Evolutionary conservation across 1,140 invertebrate genomes (phyloP).

Genomic region (Penaeus vannamei): DNA sequence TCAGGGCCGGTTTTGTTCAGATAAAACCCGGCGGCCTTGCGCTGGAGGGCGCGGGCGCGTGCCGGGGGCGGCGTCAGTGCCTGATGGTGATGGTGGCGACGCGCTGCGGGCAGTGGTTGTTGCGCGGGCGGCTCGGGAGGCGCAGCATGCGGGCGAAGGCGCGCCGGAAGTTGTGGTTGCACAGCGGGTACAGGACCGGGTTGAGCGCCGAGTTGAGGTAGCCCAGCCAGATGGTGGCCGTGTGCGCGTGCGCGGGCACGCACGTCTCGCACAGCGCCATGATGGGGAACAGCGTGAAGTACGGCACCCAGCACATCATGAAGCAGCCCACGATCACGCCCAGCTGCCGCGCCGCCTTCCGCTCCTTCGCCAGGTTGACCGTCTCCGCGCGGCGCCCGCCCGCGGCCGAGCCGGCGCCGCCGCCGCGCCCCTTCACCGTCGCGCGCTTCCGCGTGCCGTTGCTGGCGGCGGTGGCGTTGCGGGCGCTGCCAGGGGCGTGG

Average conservation of each 20-base stretch:
- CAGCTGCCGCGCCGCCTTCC: slow-evolving; percentile 78
- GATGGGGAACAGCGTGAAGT: slow-evolving; percentile 78
- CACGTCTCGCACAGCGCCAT: slow-evolving; percentile 77
- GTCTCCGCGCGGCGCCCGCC: slow-evolving; percentile 65
- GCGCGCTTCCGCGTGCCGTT: slow-evolving; percentile 47
- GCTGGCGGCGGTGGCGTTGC: slow-evolving; percentile 20
- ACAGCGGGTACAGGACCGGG: slow-evolving; percentile 76
- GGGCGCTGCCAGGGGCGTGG: not conserved
- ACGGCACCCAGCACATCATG: slow-evolving; percentile 79
- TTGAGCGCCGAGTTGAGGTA: slow-evolving; percentile 77
- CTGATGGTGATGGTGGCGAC: slow-evolving; percentile 44
- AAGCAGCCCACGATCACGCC: slow-evolving; percentile 80
- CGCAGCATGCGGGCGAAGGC: slow-evolving; percentile 75
- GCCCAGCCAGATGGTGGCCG: slow-evolving; percentile 76
- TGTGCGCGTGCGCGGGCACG: slow-evolving; percentile 71
- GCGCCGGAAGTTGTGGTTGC: slow-evolving; percentile 75
- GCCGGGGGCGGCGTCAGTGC: slow-evolving; percentile 30
- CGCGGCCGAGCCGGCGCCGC: not conserved
- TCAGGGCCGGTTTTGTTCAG: too few relatives aligned
- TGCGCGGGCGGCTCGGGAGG: slow-evolving; percentile 33
- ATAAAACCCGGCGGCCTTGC: too few relatives aligned
- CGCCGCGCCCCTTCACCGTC: not conserved
- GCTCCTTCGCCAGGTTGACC: slow-evolving; percentile 74
- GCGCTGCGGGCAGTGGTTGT: slow-evolving; percentile 30
- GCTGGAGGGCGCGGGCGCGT: not conserved